Evolutionary conservation across 2,797 vertebrate species (phyloP), one percentile per base, ranked within the genome.

Genomic region (Anabas testudineus): DNA sequence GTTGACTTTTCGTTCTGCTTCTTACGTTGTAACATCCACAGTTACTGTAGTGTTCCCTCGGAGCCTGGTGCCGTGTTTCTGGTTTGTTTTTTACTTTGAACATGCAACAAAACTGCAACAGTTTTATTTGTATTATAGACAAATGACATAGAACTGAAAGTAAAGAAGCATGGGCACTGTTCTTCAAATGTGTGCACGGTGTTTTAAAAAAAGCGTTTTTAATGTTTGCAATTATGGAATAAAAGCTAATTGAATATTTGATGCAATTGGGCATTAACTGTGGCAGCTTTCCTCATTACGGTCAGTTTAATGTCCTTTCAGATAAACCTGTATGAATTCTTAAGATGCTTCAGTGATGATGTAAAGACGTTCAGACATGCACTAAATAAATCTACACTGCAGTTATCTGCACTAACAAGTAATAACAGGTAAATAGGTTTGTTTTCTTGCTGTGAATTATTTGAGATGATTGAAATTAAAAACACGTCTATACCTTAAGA

Each of bases 241-340:
- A 76, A 78, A 88, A 86, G 77, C 68, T 84, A 80, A 79, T 80
- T 66, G 45, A 62, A 65, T 76, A 64, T 81, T 67, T 75, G 57
- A 78, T 81, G 79, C 54, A 78, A 30, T 24, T 24, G 86, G 84
- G 76, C 80, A 82, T 88, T 84, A 84, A 78, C 70, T 65, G 76
- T 84, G 90, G 91, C 91, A 93, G 91, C 89, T 91, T 85, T 61
- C 65, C 61, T 78, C 54, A 60, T 73, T 65, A 76, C 67, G 14
- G 49, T 78, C 81, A 62, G 73, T 43, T n/a, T 19, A 15, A 0
- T n/a, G 42, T 43, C 42, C 14, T 2, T 18, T 42, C 39, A 7
- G 2, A 12, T 36, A 36, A 13, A 4, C 10, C 3, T 32, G 7
- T 21, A 13, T 24, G 24, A 74, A 61, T 32, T 47, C 10, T 57